These are phyloP conservation scores for Micrasema minimum DNA, from an alignment of 1,140 invertebrate species.

Conservation along the genomic window DNA sequence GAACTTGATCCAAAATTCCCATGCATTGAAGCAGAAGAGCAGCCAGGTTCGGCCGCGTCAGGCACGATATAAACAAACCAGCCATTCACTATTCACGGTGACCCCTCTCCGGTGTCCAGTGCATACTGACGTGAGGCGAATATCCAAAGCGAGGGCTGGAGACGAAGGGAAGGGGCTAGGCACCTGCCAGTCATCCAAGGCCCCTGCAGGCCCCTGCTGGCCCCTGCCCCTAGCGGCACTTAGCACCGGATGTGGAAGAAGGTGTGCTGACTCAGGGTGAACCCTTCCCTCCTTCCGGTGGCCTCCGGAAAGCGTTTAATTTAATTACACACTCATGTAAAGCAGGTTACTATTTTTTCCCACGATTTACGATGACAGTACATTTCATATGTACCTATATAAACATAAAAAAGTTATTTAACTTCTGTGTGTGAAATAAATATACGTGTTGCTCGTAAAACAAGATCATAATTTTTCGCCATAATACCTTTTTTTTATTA, in stretches of 20 bases:
- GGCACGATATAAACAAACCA: slow-evolving; percentile 35
- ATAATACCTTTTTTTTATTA: too few relatives aligned
- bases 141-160: slow-evolving; percentile 3
- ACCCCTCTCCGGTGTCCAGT: slow-evolving; percentile 28
- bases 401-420: too few relatives aligned
- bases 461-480: too few relatives aligned
- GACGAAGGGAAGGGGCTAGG: background rate
- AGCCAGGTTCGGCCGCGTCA: slow-evolving; percentile 23
- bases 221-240: background rate
- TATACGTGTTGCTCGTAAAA: too few relatives aligned
- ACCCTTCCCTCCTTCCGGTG: slow-evolving; percentile 44
- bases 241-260: slow-evolving; percentile 26
- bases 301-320: slow-evolving; percentile 24
- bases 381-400: too few relatives aligned
- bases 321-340: too few relatives aligned
- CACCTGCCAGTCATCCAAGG: background rate
- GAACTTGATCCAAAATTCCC: slow-evolving; percentile 38
- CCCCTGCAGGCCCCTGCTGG: too few relatives aligned
- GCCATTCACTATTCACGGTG: slow-evolving; percentile 24
- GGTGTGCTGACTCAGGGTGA: slow-evolving; percentile 21
- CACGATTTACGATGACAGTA: too few relatives aligned
- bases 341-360: too few relatives aligned
- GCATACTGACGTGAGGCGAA: slow-evolving; percentile 4
- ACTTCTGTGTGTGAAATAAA: too few relatives aligned
- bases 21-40: slow-evolving; percentile 42